These are phyloP conservation scores for Platyscapa corneri DNA, from an alignment of 1,140 invertebrate genomes.

Conservation along the genomic window DNA sequence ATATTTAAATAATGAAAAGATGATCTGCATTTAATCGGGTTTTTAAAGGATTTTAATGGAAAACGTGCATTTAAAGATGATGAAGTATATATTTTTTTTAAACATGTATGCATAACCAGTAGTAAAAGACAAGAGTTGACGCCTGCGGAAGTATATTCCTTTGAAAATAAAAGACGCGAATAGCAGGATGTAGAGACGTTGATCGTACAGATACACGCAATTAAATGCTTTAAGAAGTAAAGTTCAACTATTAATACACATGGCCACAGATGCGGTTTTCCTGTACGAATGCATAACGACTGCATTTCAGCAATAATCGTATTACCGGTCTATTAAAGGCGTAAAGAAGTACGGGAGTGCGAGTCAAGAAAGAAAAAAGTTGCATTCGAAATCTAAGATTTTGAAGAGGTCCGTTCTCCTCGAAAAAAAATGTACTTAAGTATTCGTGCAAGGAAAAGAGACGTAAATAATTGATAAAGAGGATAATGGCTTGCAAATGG, in stretches of 20 bases:
- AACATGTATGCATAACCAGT: not conserved
- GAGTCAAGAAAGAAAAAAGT: too few species aligned
- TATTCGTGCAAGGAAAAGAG: not conserved
- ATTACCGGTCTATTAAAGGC: too few species aligned
- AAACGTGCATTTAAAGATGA: constrained; percentile 18
- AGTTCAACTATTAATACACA: constrained; percentile 1
- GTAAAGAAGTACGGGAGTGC: too few species aligned
- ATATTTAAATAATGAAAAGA: not conserved
- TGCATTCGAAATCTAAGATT: too few species aligned
- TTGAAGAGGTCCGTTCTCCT: too few species aligned
- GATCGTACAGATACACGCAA: constrained; percentile 6
- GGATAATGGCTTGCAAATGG: constrained; percentile 28
- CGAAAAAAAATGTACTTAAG: too few species aligned
- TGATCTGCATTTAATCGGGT: not conserved
- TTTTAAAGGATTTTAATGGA: not conserved
- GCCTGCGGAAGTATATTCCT: not conserved
- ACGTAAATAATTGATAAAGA: constrained; percentile 3
- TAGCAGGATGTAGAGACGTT: constrained; percentile 4
- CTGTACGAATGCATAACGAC: not conserved
- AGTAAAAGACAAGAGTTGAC: not conserved
- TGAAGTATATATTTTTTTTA: constrained; percentile 6
- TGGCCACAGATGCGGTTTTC: not conserved
- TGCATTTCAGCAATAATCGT: not conserved
- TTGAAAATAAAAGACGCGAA: not conserved
- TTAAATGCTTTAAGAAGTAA: not conserved